phyloP scores from a whole-genome alignment of 2,113 vertebrate species.

The Cromileptes altivelis region DNA sequence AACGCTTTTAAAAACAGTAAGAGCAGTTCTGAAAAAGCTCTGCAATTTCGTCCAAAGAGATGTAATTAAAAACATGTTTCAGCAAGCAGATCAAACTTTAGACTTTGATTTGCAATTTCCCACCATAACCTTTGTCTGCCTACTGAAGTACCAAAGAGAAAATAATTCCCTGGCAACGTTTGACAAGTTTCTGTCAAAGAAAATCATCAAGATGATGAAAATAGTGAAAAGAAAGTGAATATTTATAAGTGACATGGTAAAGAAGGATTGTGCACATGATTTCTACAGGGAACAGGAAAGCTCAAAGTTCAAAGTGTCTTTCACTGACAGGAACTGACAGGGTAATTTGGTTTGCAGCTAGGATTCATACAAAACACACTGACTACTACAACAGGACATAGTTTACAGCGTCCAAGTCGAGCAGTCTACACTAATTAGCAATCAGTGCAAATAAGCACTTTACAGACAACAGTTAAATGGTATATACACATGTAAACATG shows the following conservation, averaged over 20 bases:
- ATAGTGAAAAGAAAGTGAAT: neutral
- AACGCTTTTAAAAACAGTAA: slow-evolving; percentile 23
- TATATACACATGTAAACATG: no score
- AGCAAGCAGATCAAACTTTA: slow-evolving; percentile 4
- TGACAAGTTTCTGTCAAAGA: neutral
- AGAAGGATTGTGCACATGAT: neutral
- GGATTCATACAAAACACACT: no score
- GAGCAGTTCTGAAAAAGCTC: slow-evolving; percentile 7
- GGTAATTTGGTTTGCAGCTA: no score
- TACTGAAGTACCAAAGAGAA: neutral
- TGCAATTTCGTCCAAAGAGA: slow-evolving; percentile 13
- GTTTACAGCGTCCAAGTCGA: no score
- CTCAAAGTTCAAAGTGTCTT: no score
- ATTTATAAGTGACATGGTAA: neutral
- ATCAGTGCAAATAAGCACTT: no score
- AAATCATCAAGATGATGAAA: neutral
- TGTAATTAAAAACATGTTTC: slow-evolving; percentile 39
- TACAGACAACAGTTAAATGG: no score
- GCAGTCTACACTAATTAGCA: no score
- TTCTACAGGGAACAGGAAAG: neutral
- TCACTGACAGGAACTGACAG: no score
- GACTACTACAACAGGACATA: no score
- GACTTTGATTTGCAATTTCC: slow-evolving; percentile 24
- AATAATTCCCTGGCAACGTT: neutral
- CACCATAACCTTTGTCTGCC: neutral